Evolutionary conservation across 2,113 vertebrate genomes (phyloP), one percentile per base, ranked within the genome.

Genomic region (Hiodon alosoides): DNA sequence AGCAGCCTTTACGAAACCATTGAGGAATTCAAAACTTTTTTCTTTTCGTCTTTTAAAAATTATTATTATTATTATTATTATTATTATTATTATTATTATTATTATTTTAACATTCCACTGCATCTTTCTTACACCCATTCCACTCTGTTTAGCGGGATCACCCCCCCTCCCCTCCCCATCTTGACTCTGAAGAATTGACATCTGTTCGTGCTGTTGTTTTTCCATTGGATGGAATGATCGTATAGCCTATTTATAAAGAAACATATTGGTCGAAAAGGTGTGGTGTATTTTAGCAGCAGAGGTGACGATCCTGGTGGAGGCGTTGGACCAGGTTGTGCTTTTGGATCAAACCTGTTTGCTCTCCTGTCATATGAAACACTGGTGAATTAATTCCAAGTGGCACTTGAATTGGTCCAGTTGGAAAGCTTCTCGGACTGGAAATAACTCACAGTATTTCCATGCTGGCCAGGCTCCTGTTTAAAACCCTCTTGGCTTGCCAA

Each of bases 1-100:
- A 98, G 93, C 94, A 90, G 92, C 93, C 94, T 96, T 95, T 92
- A 92, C 91, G 92, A 94, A 96, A 95, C 95, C 94, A 94, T 94
- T 94, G 88, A 96, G 94, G 94, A 96, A 97, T 97, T 96, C 92
- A 93, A 94, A 95, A 94, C 93, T 93, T 93, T 90, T 91, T 85
- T 88, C 31, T 31, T 31, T 31, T 31, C 31, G 31, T 31, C 31
- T 31, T 31, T 31, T 31, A 1, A 31, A 31, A 31, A 31, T 90
- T 91, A 75, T 76, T 69, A 77, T 92, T 93, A n/a, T n/a, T n/a
- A n/a, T 84, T 75, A 77, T 73, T 75, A 14, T 64, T 64, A 14
- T 64, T 64, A 11, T 7, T 64, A 14, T 64, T 7, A 14, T 11
- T 11, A 64, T 64, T 64, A 14, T 64, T 64, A 51, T 90, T 91